These are phyloP conservation scores for Tinea trinotella DNA, from an alignment of 2,888 invertebrate species.

Conservation along the genomic window DNA sequence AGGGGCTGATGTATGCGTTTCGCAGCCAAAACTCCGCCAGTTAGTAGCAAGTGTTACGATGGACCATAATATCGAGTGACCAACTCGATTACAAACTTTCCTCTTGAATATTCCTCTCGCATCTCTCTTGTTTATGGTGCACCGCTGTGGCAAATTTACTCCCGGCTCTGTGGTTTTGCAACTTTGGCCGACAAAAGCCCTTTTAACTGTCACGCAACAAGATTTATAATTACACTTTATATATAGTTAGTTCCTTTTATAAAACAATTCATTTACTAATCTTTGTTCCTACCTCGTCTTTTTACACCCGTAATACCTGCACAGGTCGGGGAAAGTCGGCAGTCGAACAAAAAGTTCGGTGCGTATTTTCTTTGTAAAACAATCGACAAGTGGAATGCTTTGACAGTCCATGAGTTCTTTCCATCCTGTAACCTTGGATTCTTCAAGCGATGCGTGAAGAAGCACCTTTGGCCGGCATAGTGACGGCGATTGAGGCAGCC, in stretches of 20 bases:
- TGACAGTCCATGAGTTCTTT: no score
- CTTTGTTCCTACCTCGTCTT: no score
- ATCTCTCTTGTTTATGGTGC: conserved; percentile 55
- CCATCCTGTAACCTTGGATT: no score
- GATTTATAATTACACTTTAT: conserved; percentile 39
- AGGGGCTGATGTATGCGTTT: conserved; percentile 56
- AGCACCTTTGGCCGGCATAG: no score
- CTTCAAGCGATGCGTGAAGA: no score
- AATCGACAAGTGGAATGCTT: no score
- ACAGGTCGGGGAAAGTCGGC: no score
- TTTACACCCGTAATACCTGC: no score
- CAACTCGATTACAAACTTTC: conserved; percentile 40
- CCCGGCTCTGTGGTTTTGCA: conserved; percentile 50
- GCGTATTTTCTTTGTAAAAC: no score
- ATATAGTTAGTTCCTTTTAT: neutral
- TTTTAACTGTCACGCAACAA: conserved; percentile 45
- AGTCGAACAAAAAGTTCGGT: no score
- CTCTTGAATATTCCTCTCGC: conserved; percentile 64
- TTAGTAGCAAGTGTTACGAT: conserved; percentile 60
- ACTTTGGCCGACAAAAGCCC: conserved; percentile 51
- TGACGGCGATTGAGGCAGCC: no score
- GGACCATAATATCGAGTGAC: conserved; percentile 26
- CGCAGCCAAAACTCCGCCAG: conserved; percentile 50
- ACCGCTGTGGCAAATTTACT: conserved; percentile 37
- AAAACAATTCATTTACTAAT: no score